A percentile compares a stretch with the other conserved stretches of the same genome.
Conservation (phyloP, 2,797 vertebrate genomes). For the Cossypha dichroa region DNA sequence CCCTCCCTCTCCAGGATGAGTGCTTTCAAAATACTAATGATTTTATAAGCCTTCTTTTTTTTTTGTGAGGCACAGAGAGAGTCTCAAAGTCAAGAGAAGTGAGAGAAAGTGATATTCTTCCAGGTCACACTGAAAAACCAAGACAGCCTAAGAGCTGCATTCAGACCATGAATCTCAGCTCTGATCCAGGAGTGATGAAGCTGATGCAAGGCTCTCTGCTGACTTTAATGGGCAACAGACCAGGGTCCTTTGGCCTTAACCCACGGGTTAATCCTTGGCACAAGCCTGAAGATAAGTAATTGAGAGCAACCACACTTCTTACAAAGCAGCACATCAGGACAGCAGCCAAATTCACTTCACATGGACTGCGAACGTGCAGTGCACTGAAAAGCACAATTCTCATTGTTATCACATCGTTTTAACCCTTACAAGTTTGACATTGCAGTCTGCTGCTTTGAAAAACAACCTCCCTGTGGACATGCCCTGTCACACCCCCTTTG, state of each 20-base stretch:
- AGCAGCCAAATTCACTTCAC: neutral
- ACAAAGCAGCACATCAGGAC: neutral
- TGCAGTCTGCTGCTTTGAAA: neutral
- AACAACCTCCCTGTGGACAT: neutral
- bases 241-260: neutral
- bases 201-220: neutral
- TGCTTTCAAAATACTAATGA: neutral
- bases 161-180: neutral
- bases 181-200: neutral
- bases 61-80: slow-evolving; percentile 3
- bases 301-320: neutral
- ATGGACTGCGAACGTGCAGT: rapidly evolving
- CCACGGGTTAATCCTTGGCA: neutral
- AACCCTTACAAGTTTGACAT: neutral
- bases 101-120: slow-evolving; percentile 1
- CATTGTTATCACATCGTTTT: neutral
- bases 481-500: neutral
- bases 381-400: neutral
- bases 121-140: neutral
- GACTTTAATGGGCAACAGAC: neutral
- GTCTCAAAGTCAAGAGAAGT: neutral
- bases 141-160: neutral
- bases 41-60: slow-evolving; percentile 32
- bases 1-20: neutral
- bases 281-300: neutral